Evolutionary conservation across 2,888 invertebrate genomes (phyloP), one percentile per base, ranked within the genome.

Genomic region (Coenonympha glycerion): DNA sequence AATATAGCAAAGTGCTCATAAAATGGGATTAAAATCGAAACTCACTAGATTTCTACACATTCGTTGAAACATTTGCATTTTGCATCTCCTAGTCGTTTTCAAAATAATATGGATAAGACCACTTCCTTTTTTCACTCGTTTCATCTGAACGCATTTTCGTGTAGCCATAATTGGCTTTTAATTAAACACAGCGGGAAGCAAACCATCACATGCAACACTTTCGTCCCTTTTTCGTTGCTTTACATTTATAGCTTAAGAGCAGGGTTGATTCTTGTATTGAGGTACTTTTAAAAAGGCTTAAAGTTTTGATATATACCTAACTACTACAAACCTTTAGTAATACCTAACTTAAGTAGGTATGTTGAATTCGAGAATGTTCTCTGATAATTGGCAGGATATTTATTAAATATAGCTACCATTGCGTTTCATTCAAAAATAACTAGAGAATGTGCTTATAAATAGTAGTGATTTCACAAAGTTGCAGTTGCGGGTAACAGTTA

Each of bases 201-300:
- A 28, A 28, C 18, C 26, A 34, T 34, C 45, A 11, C 19, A 31
- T 37, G 37, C 34, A 39, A 47, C 34, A 42, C 19, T 51, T 36
- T 34, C 44, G 21, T 48, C 44, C 51, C 42, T 28, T 47, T 47
- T 9, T 31, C 40, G 45, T 44, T 31, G 34, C 46, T 52, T 19
- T 21, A 42, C 6, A 15, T 39, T 8, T 1, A 9, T 39, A 13
- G 6, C 13, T 4, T 8, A 16, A 24, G 39, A 24, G 22, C 15
- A 15, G 21, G 22, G 4, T 8, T 22, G 6, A 36, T 6, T n/a
- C n/a, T n/a, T n/a, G 36, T 21, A 19, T 21, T 11, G 2, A 5
- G 6, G n/a, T 3, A 5, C n/a, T 5, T 19, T n/a, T 2, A 36
- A 18, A 33, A n/a, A 19, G 36, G 19, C 5, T 4, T 6, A 1